Conservation (phyloP, 2,888 invertebrate species). For the Phengaris arion region DNA sequence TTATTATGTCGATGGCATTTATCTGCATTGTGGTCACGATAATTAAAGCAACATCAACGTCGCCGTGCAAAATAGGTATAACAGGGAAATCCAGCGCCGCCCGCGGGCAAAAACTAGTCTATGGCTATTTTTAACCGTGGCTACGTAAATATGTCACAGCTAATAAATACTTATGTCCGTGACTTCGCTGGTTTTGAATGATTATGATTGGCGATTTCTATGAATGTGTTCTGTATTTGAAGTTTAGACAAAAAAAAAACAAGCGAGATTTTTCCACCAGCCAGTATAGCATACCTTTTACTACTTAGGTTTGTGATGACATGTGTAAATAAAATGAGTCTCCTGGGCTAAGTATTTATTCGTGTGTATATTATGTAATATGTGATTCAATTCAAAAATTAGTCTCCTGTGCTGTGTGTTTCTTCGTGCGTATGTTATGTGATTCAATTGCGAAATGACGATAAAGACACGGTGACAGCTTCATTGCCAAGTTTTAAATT, state of each 20-base stretch:
- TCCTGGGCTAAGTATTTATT: too few relatives aligned
- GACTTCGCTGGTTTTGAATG: too few relatives aligned
- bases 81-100: conserved; percentile 4
- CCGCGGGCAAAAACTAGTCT: background rate
- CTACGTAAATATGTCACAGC: background rate
- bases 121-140: background rate
- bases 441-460: background rate
- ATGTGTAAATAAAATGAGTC: background rate
- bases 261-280: too few relatives aligned
- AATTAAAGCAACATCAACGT: conserved; percentile 7
- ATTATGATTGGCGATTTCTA: too few relatives aligned
- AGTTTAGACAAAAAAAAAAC: too few relatives aligned
- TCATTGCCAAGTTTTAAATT: background rate
- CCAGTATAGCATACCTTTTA: background rate
- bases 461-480: background rate
- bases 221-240: too few relatives aligned
- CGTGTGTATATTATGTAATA: too few relatives aligned
- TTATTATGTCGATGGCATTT: background rate
- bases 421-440: background rate
- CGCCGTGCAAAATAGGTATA: background rate
- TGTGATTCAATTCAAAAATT: too few relatives aligned
- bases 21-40: conserved; percentile 26
- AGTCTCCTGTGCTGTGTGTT: background rate
- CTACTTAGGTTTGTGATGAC: background rate
- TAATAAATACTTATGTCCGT: background rate